These are phyloP conservation scores for Nowickia ferox DNA, from an alignment of 2,888 invertebrate genomes.

Conservation along the genomic window DNA sequence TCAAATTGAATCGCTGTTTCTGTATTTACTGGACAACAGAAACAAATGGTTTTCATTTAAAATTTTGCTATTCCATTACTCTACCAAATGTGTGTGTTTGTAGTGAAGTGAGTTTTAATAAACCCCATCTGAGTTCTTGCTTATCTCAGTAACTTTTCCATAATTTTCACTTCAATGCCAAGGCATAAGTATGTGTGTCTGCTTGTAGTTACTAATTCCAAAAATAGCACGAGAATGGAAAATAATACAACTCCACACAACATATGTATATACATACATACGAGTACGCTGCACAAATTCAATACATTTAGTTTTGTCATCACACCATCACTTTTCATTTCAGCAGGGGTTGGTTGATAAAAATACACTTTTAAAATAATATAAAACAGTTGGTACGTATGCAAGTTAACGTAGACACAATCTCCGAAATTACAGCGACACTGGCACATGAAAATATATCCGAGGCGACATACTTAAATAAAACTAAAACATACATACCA, in stretches of 20 bases:
- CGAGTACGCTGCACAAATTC: background rate
- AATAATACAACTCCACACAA: conserved; percentile 16
- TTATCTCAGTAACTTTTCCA: conserved; percentile 34
- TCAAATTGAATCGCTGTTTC: background rate
- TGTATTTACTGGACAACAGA: conserved; percentile 45
- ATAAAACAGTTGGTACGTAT: background rate
- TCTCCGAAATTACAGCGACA: conserved; percentile 20
- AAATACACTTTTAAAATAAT: conserved; percentile 8
- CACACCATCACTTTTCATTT: conserved; percentile 65
- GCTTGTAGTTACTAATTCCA: conserved; percentile 22
- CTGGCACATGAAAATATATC: conserved; percentile 29
- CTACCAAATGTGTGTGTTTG: background rate
- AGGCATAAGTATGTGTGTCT: background rate
- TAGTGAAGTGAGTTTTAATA: background rate
- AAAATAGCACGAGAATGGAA: conserved; percentile 57
- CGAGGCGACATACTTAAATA: background rate
- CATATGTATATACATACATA: background rate
- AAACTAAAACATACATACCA: conserved; percentile 1
- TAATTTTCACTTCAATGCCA: conserved; percentile 48
- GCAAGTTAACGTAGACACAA: conserved; percentile 8
- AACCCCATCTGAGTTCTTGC: conserved; percentile 20
- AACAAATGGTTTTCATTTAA: conserved; percentile 4
- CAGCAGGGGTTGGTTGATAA: conserved; percentile 69
- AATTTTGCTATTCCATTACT: background rate
- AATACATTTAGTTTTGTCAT: conserved; percentile 62